Evolutionary conservation across 2,113 vertebrate genomes (phyloP).

Genomic region (Pogonocichla stellata): DNA sequence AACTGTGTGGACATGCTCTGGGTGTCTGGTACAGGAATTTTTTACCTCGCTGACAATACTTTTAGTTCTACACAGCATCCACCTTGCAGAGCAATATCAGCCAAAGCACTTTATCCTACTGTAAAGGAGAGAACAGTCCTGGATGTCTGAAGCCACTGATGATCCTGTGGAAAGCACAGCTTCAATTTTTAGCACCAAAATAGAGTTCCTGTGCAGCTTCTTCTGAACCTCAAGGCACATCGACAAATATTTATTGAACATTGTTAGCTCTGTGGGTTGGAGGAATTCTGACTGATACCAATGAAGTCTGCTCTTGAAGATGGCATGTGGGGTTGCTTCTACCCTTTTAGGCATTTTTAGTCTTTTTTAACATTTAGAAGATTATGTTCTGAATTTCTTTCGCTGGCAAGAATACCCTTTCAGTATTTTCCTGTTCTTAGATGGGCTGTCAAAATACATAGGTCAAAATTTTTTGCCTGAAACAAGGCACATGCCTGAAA

Average conservation of each 20-base stretch:
- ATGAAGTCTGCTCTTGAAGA: not conserved
- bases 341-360: not conserved
- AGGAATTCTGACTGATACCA: not conserved
- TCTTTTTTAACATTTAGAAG: not conserved
- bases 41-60: accelerated
- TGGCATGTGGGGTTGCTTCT: not conserved
- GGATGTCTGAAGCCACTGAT: not conserved
- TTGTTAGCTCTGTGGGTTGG: accelerated
- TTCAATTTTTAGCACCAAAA: not conserved
- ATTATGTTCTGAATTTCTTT: not conserved
- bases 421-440: not conserved
- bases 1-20: not conserved
- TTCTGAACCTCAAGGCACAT: not conserved
- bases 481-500: not conserved
- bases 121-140: not conserved
- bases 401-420: not conserved
- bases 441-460: not conserved
- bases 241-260: not conserved
- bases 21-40: not conserved
- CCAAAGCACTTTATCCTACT: not conserved
- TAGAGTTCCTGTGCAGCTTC: not conserved
- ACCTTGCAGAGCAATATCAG: not conserved
- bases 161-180: not conserved
- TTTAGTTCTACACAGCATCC: not conserved
- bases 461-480: not conserved